Evolutionary conservation across 2,888 invertebrate genomes (phyloP).

Genomic region (Aspidiotus rigidus): DNA sequence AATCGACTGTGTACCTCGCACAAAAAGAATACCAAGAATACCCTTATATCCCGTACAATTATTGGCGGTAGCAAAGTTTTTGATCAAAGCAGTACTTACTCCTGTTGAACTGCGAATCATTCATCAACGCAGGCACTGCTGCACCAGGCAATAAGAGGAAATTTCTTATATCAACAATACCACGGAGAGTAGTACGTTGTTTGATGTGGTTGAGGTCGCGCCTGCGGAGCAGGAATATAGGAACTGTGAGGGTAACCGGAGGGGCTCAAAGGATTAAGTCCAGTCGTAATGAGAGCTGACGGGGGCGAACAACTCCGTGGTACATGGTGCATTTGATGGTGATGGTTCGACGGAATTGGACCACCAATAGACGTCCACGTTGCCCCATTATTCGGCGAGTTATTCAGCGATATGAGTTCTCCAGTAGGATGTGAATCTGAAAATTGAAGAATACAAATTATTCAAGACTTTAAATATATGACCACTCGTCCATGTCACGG

Average conservation of each 20-base stretch:
- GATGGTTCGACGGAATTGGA: slow-evolving; percentile 14
- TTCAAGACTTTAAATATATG: background rate
- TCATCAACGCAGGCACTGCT: too few species aligned
- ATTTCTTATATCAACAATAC: background rate
- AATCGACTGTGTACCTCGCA: too few species aligned
- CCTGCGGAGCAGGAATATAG: slow-evolving; percentile 34
- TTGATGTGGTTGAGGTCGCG: slow-evolving; percentile 37
- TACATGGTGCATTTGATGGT: slow-evolving; percentile 33
- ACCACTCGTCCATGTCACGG: too few species aligned
- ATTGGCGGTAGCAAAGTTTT: too few species aligned
- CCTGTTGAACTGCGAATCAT: too few species aligned
- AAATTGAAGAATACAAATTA: slow-evolving; percentile 1
- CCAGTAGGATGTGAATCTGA: slow-evolving; percentile 33
- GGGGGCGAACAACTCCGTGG: slow-evolving; percentile 31
- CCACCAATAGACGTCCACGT: slow-evolving; percentile 36
- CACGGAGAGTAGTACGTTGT: background rate
- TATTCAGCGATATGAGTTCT: slow-evolving; percentile 38
- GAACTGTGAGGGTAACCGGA: slow-evolving; percentile 35
- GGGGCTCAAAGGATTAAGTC: slow-evolving; percentile 36
- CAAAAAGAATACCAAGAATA: too few species aligned
- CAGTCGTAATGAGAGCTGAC: slow-evolving; percentile 31
- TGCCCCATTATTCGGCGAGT: slow-evolving; percentile 27
- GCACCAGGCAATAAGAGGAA: too few species aligned
- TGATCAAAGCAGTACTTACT: too few species aligned
- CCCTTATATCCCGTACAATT: too few species aligned